Evolutionary conservation across 2,113 vertebrate genomes (phyloP).

Genomic region (Candoia aspera): DNA sequence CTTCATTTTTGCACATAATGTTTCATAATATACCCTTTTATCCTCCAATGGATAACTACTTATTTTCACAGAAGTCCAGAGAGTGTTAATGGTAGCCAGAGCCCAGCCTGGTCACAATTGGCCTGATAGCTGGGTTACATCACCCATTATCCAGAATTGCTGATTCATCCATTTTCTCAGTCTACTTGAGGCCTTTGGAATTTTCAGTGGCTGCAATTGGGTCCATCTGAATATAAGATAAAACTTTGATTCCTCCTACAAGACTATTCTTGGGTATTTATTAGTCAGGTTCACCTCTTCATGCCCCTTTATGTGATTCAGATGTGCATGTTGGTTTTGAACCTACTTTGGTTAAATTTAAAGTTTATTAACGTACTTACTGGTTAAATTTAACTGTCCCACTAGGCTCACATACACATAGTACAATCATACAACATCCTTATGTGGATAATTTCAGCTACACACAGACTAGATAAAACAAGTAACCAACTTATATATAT

Average conservation of each 20-base stretch:
- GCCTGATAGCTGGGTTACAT: not conserved
- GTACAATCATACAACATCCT: not conserved
- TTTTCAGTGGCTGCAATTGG: not conserved
- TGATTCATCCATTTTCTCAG: not conserved
- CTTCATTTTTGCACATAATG: not conserved
- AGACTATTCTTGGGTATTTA: not conserved
- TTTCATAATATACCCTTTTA: not conserved
- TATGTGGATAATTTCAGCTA: not conserved
- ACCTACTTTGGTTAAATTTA: not conserved
- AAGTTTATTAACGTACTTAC: no score
- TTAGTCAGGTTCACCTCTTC: not conserved
- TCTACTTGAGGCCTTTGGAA: not conserved
- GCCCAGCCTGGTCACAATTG: not conserved
- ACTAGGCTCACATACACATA: not conserved
- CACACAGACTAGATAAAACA: not conserved
- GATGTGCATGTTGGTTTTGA: not conserved
- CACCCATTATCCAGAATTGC: not conserved
- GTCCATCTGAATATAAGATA: not conserved
- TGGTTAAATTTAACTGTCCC: not conserved
- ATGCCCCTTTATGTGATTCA: not conserved
- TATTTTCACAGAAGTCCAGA: not conserved
- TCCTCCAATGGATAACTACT: not conserved
- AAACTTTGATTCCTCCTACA: not conserved
- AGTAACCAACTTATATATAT: not conserved
- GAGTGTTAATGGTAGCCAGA: not conserved